phyloP scores from a whole-genome alignment of 2,888 invertebrate species.

The Torymus aiolomorphi region DNA sequence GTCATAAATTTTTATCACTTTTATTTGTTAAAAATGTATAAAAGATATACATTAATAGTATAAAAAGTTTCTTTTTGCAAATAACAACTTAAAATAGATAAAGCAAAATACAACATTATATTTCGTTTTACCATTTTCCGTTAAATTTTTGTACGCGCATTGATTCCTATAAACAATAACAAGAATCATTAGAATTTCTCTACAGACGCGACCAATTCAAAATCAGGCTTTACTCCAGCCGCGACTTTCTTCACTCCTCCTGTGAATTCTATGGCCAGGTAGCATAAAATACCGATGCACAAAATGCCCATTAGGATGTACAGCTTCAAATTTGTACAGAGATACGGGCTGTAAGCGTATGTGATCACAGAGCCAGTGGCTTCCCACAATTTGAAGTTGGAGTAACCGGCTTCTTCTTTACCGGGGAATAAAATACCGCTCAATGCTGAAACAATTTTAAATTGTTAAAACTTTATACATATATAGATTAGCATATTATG shows the following conservation, averaged over 20 bases:
- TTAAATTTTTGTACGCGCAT: too few species aligned
- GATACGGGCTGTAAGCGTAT: conserved; percentile 86
- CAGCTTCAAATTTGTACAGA: conserved; percentile 85
- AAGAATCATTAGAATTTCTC: conserved; percentile 50
- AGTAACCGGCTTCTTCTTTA: conserved; percentile 92
- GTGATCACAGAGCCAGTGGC: conserved; percentile 92
- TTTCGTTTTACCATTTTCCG: too few species aligned
- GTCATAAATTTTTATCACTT: too few species aligned
- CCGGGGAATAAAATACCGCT: conserved; percentile 91
- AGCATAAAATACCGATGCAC: conserved; percentile 85
- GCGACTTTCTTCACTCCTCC: conserved; percentile 61
- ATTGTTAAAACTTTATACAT: neutral
- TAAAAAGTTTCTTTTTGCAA: too few species aligned
- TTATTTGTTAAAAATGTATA: too few species aligned
- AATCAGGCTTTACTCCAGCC: conserved; percentile 65
- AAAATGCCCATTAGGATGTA: conserved; percentile 83
- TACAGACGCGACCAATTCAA: conserved; percentile 67
- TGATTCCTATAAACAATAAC: neutral
- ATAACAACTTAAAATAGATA: too few species aligned
- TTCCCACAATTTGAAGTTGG: conserved; percentile 95
- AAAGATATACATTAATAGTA: too few species aligned
- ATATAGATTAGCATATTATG: too few species aligned
- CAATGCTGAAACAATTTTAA: conserved; percentile 78
- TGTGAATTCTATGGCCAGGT: conserved; percentile 80
- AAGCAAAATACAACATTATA: too few species aligned